phyloP scores from a whole-genome alignment of 2,113 vertebrate genomes.

The Paedocypris sp. region DNA sequence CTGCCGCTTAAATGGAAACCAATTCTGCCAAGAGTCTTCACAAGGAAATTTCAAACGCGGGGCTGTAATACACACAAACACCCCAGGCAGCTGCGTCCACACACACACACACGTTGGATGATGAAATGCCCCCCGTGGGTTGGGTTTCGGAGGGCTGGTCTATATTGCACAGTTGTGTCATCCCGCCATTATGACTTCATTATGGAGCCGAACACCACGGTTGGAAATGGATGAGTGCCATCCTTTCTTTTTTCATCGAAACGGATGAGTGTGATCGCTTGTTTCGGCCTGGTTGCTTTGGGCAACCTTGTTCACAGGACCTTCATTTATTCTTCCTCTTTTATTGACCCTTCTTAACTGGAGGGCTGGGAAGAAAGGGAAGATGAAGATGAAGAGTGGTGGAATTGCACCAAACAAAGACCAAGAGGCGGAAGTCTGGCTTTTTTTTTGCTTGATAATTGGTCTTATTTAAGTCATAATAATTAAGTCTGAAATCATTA shows the following conservation, averaged over 20 bases:
- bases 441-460: too few relatives aligned
- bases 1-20: constrained; percentile 2
- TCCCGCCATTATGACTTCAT: constrained; percentile 45
- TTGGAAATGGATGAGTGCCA: constrained; percentile 28
- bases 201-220: constrained; percentile 25
- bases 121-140: neutral
- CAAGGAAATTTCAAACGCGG: neutral
- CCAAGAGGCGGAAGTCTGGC: neutral
- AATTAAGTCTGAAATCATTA: too few relatives aligned
- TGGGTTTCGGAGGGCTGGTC: constrained; percentile 3
- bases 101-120: neutral
- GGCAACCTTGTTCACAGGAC: constrained; percentile 10
- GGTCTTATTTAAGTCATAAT: too few relatives aligned
- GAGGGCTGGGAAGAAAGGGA: neutral
- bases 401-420: neutral
- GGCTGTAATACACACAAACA: constrained; percentile 11
- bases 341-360: constrained; percentile 19
- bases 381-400: neutral
- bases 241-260: constrained; percentile 22
- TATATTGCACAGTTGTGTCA: constrained; percentile 31
- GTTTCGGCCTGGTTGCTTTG: constrained; percentile 33
- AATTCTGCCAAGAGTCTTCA: neutral
- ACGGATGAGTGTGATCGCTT: constrained; percentile 29
- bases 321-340: constrained; percentile 27
- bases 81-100: constrained; percentile 5